Base-by-base conservation (phyloP, 2,113 vertebrate species). In the Nipponia nippon region DNA sequence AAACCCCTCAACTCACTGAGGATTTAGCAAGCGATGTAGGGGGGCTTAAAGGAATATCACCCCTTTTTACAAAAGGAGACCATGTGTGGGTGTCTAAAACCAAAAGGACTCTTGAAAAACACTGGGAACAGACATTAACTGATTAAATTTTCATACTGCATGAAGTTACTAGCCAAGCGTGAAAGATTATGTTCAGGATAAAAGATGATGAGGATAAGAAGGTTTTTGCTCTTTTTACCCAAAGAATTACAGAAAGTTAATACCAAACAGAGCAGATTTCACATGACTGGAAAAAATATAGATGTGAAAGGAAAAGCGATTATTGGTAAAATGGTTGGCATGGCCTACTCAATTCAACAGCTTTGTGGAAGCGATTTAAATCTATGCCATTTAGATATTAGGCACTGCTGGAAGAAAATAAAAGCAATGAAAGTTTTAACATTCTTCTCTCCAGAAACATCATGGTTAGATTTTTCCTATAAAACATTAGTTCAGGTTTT, bases 331-430 rank as follows among this genome's bases (percentile, higher is more conserved):
- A 78, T 22, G 11, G 38, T 72, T 94, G 53, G 34, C 52, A 89
- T 69, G 52, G 38, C 26, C 40, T 72, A 36, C 53, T 95, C 61
- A 79, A 44, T 59, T 87, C 61, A 82, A 67, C 55, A 91, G 87
- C 77, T 95, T 82, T 91, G 83, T 89, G 61, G 34, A 87, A 91
- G 11, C 1, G 3, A 10, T 79, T 94, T 91, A 93, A 90, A 82
- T 76, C 78, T 65, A 34, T 96, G 52, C 52, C 58, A 93, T 96
- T 91, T 96, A 94, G 84, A 87, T 91, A 82, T 84, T 96, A 96
- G 27, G 78, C 81, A 40, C 56, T 72, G 73, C 77, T 91, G 87
- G 84, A 94, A 79, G 61, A 84, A 96, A 94, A 85, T 59, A 69
- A 93, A 82, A 94, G 44, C 69, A 93, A 87, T 84, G 26, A 16